phyloP scores from a whole-genome alignment of 2,797 vertebrate species.

The Rhinophrynus dorsalis region DNA sequence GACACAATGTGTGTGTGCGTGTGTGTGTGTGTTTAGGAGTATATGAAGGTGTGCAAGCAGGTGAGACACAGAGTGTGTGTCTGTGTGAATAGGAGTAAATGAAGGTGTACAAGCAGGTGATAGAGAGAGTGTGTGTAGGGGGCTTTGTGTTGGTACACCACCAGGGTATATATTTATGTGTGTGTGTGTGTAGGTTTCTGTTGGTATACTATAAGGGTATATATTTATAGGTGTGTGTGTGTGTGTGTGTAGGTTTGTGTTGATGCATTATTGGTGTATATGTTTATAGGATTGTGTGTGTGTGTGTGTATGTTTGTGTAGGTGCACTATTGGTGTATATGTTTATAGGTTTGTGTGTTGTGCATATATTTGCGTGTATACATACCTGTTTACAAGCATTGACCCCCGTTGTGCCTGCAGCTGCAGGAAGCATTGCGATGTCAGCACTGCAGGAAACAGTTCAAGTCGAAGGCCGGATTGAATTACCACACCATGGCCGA shows the following conservation, averaged over 20 bases:
- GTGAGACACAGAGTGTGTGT: not conserved
- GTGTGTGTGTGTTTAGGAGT: not conserved
- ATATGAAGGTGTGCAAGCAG: not conserved
- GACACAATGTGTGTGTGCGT: conserved; percentile 10
- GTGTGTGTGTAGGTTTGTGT: not conserved
- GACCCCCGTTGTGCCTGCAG: conserved; percentile 64
- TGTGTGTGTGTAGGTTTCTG: not conserved
- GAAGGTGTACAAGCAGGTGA: not conserved
- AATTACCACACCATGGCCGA: conserved; percentile 97
- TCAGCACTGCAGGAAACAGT: conserved; percentile 94
- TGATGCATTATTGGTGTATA: too few relatives aligned
- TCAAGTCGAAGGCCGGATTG: conserved; percentile 94
- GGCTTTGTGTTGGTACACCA: too few relatives aligned
- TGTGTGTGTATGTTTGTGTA: not conserved
- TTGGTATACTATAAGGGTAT: too few relatives aligned
- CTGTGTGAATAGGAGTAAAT: not conserved
- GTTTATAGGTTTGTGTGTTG: too few relatives aligned
- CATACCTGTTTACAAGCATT: not conserved
- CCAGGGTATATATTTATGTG: too few relatives aligned
- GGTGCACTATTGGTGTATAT: not conserved
- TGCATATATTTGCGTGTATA: not conserved
- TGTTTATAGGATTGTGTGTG: not conserved
- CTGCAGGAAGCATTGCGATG: conserved; percentile 95
- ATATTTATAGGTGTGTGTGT: not conserved
- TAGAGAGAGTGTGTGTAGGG: not conserved